Conservation (phyloP, 2,888 invertebrate species). For the Eudemis profundana region DNA sequence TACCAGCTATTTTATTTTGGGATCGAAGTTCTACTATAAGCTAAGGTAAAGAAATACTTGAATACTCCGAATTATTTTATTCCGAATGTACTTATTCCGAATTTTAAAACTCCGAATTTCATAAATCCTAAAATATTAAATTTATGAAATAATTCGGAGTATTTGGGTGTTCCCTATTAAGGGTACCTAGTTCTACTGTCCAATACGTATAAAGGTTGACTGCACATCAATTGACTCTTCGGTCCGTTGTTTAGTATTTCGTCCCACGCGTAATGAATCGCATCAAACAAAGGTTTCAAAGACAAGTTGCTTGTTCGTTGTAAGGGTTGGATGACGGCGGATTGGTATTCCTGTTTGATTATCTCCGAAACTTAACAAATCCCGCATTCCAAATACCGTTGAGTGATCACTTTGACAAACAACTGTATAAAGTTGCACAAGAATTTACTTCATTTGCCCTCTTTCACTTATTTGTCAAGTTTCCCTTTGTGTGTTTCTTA, state of each 20-base stretch:
- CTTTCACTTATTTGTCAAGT: not conserved
- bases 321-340: constrained; percentile 19
- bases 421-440: constrained; percentile 6
- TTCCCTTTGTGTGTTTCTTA: not conserved
- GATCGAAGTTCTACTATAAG: no score
- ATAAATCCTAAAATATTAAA: no score
- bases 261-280: constrained; percentile 7
- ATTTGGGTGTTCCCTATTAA: no score
- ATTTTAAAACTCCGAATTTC: no score
- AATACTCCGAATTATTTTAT: no score
- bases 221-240: constrained; percentile 13
- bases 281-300: constrained; percentile 35
- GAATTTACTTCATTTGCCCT: constrained; percentile 5
- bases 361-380: constrained; percentile 36
- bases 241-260: not conserved
- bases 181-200: no score
- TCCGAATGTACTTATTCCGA: no score
- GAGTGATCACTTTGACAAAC: constrained; percentile 22
- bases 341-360: constrained; percentile 24
- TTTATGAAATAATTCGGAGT: no score
- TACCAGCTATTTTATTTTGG: no score
- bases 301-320: constrained; percentile 22
- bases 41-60: no score
- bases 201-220: not conserved
- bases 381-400: constrained; percentile 25